phyloP scores from a whole-genome alignment of 2,797 vertebrate genomes.

The Alca torda region DNA sequence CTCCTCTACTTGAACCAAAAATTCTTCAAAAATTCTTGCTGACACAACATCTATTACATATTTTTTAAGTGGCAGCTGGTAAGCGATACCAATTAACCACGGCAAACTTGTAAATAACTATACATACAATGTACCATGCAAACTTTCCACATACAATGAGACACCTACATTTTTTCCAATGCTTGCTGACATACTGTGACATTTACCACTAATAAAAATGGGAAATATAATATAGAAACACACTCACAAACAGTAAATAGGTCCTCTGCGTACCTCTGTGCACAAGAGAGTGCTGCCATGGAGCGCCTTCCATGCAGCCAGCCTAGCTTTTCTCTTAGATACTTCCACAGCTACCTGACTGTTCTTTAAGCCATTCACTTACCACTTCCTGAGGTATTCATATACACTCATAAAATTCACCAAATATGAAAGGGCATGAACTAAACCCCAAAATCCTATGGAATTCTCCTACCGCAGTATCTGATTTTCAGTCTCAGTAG shows the following conservation, averaged over 20 bases:
- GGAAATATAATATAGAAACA: background rate
- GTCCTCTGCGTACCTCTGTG: background rate
- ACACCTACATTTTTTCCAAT: background rate
- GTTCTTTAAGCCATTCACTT: background rate
- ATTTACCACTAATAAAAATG: background rate
- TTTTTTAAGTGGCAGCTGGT: background rate
- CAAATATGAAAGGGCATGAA: background rate
- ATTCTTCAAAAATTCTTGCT: background rate
- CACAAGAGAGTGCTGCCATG: background rate
- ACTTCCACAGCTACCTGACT: background rate
- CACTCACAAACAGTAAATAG: background rate
- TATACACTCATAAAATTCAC: background rate
- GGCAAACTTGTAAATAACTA: background rate
- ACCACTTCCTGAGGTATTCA: background rate
- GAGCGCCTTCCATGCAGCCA: background rate
- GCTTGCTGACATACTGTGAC: background rate
- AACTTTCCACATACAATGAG: background rate
- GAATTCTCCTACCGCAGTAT: background rate
- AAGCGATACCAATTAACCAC: background rate
- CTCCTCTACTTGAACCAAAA: background rate
- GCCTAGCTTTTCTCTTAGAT: background rate
- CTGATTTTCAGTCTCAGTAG: background rate
- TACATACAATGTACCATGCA: rapidly evolving
- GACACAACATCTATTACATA: background rate
- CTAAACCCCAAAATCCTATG: background rate